These are phyloP conservation scores for Pholis gunnellus DNA, from an alignment of 2,113 vertebrate species.

Conservation along the genomic window DNA sequence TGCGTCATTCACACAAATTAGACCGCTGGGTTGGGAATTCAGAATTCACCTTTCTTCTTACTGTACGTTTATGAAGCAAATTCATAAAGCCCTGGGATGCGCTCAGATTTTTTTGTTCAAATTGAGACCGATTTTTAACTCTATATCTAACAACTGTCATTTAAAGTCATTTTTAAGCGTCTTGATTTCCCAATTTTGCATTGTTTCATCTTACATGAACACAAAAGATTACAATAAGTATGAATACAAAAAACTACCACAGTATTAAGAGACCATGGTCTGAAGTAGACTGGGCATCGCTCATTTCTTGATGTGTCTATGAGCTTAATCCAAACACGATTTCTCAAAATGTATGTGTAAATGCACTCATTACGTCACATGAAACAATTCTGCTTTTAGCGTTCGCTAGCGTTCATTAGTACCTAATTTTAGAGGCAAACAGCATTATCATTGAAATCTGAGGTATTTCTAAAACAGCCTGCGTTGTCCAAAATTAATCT, in stretches of 20 bases:
- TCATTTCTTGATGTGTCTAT: background rate
- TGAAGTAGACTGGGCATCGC: background rate
- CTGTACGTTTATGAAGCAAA: background rate
- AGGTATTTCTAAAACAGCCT: slow-evolving; percentile 5
- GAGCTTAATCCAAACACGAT: background rate
- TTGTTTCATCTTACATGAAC: background rate
- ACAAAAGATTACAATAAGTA: background rate
- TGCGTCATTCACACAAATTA: background rate
- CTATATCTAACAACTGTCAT: background rate
- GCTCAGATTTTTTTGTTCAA: background rate
- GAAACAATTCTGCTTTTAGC: background rate
- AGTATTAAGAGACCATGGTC: background rate
- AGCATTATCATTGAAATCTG: slow-evolving; percentile 9
- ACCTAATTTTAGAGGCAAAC: background rate
- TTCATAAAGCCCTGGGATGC: background rate
- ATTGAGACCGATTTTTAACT: background rate
- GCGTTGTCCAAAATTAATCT: background rate
- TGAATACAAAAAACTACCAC: background rate
- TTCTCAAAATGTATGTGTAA: background rate
- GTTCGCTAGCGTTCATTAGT: too few species aligned
- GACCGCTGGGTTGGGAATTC: background rate
- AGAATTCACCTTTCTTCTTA: background rate
- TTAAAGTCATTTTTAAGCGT: background rate
- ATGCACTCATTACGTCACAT: slow-evolving; percentile 20
- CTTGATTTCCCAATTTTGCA: background rate